Evolutionary conservation across 2,113 vertebrate species (phyloP).

Genomic region (Tautogolabrus adspersus): DNA sequence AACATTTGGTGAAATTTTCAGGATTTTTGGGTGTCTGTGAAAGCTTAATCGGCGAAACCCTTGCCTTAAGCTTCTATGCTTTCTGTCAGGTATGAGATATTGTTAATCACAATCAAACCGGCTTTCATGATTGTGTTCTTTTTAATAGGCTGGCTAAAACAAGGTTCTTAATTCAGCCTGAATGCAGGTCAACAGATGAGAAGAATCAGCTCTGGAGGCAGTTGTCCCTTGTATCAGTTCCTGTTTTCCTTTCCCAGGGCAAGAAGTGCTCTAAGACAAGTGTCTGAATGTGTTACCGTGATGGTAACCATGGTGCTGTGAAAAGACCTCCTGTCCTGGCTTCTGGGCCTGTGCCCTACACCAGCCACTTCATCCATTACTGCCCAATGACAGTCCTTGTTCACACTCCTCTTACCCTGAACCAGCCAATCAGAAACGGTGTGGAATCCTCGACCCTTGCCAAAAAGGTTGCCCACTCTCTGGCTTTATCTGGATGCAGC

Average conservation of each 20-base stretch:
- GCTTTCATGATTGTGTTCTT: background rate
- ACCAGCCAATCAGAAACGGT: constrained; percentile 57
- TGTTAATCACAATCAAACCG: background rate
- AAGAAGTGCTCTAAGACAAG: constrained; percentile 67
- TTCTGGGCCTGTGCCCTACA: constrained; percentile 61
- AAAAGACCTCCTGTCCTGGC: constrained; percentile 63
- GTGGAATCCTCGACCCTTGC: background rate
- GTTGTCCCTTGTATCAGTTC: constrained; percentile 74
- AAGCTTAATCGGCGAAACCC: background rate
- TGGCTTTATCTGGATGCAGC: constrained; percentile 60
- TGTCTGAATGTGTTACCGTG: constrained; percentile 77
- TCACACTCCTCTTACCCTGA: constrained; percentile 42
- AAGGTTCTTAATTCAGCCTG: constrained; percentile 14
- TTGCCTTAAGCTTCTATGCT: background rate
- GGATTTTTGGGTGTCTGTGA: too few species aligned
- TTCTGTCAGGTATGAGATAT: background rate
- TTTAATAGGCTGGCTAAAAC: constrained; percentile 12
- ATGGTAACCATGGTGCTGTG: constrained; percentile 80
- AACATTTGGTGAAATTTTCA: too few species aligned
- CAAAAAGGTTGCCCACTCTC: constrained; percentile 49
- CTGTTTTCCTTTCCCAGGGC: constrained; percentile 83
- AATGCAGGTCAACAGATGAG: constrained; percentile 62
- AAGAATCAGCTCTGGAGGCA: constrained; percentile 63
- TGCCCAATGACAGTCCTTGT: constrained; percentile 56
- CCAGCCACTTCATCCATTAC: constrained; percentile 66